phyloP scores from a whole-genome alignment of 1,140 invertebrate genomes.

The Drosophila grimshawi region DNA sequence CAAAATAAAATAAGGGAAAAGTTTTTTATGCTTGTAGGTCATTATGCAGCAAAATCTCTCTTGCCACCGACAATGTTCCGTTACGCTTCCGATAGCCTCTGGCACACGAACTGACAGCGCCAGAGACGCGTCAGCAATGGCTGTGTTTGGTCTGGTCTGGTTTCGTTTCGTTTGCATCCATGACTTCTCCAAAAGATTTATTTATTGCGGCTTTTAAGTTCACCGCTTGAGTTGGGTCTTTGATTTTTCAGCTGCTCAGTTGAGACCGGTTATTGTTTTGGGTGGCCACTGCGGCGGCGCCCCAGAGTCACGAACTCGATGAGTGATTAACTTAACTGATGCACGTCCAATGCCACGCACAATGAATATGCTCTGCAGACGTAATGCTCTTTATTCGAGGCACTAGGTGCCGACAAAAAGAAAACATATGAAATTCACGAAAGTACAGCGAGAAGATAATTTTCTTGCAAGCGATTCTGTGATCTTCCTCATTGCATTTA shows the following conservation, averaged over 20 bases:
- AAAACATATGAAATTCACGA: not conserved
- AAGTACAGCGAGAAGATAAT: not conserved
- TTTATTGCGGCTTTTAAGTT: conserved; percentile 78
- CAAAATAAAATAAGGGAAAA: conserved; percentile 15
- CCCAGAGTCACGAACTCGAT: conserved; percentile 35
- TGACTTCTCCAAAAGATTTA: conserved; percentile 71
- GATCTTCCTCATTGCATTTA: not conserved
- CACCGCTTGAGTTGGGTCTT: conserved; percentile 40
- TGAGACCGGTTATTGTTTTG: conserved; percentile 22
- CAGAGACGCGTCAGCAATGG: conserved; percentile 51
- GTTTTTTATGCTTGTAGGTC: conserved; percentile 68
- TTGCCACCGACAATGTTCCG: conserved; percentile 21
- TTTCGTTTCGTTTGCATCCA: conserved; percentile 44
- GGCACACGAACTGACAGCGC: conserved; percentile 40
- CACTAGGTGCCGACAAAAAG: not conserved
- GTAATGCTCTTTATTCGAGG: conserved; percentile 3
- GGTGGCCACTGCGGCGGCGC: conserved; percentile 1
- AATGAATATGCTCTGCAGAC: conserved; percentile 29
- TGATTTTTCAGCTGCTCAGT: conserved; percentile 27
- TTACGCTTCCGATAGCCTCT: conserved; percentile 43
- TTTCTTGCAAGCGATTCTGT: not conserved
- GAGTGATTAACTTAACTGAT: conserved; percentile 54
- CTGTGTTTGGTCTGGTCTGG: conserved; percentile 12
- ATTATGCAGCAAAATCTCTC: conserved; percentile 64
- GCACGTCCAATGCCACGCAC: conserved; percentile 46